Base-by-base conservation (phyloP, 2,797 vertebrate genomes). In the Carapus acus region DNA sequence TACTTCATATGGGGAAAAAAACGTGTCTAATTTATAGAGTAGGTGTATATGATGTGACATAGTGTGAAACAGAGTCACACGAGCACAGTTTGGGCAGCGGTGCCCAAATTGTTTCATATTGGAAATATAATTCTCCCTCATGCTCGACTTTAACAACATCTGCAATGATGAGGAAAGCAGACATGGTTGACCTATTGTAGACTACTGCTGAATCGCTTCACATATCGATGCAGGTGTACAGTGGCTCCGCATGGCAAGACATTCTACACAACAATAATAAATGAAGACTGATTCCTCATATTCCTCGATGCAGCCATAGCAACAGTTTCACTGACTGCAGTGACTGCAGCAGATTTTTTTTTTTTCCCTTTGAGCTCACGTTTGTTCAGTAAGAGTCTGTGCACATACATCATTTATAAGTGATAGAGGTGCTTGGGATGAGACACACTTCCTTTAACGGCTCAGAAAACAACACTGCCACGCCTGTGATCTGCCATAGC, bases 401-500 rank as follows among this genome's bases (percentile, higher is more conserved):
- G 59, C 31, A 56, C 54, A 58, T 62, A 36, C 62, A 71, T 74
- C 61, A 64, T 61, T 75, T 58, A 73, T 45, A 39, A 42, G 34
- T 27, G 31, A 60, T 34, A 42, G 39, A 50, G 65, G 29, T 44
- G 45, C 56, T 47, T 23, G 33, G 65, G 39, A 58, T 54, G 24
- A 48, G 55, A 47, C 46, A 54, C 14, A 12, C 33, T 62, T 55
- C 39, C 6, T 61, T 65, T 47, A 45, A 46, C 52, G 45, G 41
- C 55, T 74, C 64, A 64, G 21, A 66, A 71, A 77, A 71, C 53
- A 71, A 63, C 60, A 34, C 43, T 62, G 49, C 47, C 20, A 49
- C 38, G 53, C 49, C 49, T 46, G 55, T 40, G 49, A 29, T 60
- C 49, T 1, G 7, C 48, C 43, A 22, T 33, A 29, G 16, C 34